Conservation (phyloP, 2,797 vertebrate genomes). For the Manis crassicaudata region DNA sequence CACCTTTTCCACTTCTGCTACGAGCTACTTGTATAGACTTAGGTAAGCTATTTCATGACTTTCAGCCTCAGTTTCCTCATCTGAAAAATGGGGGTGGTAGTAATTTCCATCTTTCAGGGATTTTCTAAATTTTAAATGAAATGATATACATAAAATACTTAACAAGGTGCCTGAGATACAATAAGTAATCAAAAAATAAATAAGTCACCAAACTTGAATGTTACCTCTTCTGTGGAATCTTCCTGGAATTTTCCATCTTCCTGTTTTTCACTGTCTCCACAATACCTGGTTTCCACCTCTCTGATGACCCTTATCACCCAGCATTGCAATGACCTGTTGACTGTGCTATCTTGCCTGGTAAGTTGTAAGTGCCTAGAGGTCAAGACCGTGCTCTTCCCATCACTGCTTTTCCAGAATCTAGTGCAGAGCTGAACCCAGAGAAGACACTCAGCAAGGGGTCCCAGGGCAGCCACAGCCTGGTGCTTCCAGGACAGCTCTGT, state of each 20-base stretch:
- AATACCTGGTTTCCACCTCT: neutral
- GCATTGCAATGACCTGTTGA: neutral
- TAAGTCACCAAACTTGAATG: neutral
- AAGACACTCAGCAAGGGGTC: neutral
- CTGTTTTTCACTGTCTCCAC: neutral
- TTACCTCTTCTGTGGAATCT: neutral
- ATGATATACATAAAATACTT: neutral
- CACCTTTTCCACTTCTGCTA: neutral
- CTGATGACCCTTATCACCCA: neutral
- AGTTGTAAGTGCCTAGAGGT: neutral
- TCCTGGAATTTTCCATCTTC: neutral
- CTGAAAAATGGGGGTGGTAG: neutral
- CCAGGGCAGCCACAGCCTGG: neutral
- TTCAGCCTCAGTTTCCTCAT: neutral
- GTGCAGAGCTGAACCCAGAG: neutral
- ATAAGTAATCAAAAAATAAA: neutral
- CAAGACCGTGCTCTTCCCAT: no score
- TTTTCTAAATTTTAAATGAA: slow-evolving; percentile 2
- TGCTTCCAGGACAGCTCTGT: neutral
- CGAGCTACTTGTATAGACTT: neutral
- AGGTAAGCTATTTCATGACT: neutral
- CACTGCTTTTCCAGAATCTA: neutral
- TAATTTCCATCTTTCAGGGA: neutral
- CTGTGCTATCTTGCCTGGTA: neutral
- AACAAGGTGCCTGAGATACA: neutral